These are phyloP conservation scores for Abramis brama DNA, from an alignment of 2,113 vertebrate genomes.

Conservation along the genomic window DNA sequence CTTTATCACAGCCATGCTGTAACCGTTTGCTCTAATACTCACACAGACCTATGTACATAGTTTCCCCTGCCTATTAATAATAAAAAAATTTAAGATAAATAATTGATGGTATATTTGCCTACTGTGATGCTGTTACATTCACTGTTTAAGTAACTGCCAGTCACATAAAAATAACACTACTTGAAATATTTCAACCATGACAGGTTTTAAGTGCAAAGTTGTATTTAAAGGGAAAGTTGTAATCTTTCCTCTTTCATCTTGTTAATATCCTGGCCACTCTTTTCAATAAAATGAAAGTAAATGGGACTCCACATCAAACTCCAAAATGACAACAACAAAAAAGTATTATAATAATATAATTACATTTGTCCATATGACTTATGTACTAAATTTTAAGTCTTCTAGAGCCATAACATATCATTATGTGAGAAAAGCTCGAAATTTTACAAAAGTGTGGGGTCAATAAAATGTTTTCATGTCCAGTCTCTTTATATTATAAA, in stretches of 20 bases:
- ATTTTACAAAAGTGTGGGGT: too few species aligned
- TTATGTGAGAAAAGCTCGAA: too few species aligned
- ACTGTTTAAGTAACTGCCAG: background rate
- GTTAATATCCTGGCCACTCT: background rate
- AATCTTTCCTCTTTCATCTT: background rate
- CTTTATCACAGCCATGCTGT: too few species aligned
- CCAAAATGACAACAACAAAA: background rate
- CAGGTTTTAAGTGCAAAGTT: background rate
- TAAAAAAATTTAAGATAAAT: slow-evolving; percentile 12
- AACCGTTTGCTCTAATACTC: background rate
- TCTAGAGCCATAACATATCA: too few species aligned
- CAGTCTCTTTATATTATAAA: too few species aligned
- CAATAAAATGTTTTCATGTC: too few species aligned
- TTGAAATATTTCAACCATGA: background rate
- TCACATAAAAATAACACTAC: background rate
- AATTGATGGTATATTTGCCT: slow-evolving; percentile 43
- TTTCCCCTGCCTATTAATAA: slow-evolving; percentile 35
- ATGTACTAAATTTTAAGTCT: too few species aligned
- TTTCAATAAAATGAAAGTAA: background rate
- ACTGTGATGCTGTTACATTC: background rate
- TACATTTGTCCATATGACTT: too few species aligned
- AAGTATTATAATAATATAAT: too few species aligned
- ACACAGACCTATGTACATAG: slow-evolving; percentile 1
- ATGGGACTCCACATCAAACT: background rate
- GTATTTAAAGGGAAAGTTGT: background rate